Evolutionary conservation across 1,140 invertebrate species (phyloP), one percentile per base, ranked within the genome.

Genomic region (Ruditapes philippinarum): DNA sequence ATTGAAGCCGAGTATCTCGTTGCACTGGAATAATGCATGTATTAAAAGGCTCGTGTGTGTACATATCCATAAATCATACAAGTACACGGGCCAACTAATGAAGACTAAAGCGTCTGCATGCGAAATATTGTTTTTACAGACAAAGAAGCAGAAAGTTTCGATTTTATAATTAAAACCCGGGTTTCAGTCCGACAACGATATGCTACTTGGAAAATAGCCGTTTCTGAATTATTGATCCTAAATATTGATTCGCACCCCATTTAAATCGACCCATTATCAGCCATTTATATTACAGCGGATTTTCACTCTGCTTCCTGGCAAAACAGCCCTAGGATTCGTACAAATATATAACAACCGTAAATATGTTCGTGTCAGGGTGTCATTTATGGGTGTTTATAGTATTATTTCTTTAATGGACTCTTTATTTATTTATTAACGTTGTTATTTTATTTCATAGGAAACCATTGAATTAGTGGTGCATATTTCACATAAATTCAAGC

Each of bases 211-310:
- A 17, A 38, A 49, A 25, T 62, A 51, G 62, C 57, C 81, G 81
- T 70, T 70, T 42, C 33, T 68, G n/a, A 62, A 42, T 70, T 51
- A 51, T 83, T 51, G 73, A 83, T 83, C 81, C 57, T 28, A 60
- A 9, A 25, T 83, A 83, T 83, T 70, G 81, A 83, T 83, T 83
- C 62, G 81, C n/a, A 83, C 65, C 81, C 60, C 81, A n/a, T 83
- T 62, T 57, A 51, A 83, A 68, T 83, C 81, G 81, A 83, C 81
- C 81, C 60, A 83, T 83, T 83, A 83, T 70, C 60, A 31, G 49
- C 81, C 62, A 83, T 83, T 83, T 83, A 83, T 83, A 68, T 36
- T 33, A 83, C 33, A 51, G 38, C 42, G 51, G 57, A 83, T 49
- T 83, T 83, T 83, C 81, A 9, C 60, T 31, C 25, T 22, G 42